Base-by-base conservation (phyloP, 2,797 vertebrate species). In the Trematomus bernacchii region DNA sequence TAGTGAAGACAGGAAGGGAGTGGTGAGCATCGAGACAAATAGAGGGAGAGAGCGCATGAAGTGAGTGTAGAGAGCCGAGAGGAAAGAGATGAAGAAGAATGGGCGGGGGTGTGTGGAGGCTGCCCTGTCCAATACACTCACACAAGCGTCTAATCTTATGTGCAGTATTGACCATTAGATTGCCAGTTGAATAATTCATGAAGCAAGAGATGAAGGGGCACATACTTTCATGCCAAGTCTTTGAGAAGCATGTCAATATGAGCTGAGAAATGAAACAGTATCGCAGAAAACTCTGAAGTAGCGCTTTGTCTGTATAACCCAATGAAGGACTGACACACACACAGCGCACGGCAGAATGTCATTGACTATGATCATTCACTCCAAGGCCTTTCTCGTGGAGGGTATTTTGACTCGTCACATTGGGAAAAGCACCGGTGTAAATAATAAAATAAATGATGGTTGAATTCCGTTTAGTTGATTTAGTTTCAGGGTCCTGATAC, bases 151-250 rank as follows among this genome's bases (percentile, higher is more conserved):
- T 84, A 80, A 90, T 89, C 87, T 80, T 83, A 84, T 79, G 81
- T 76, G 71, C 74, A 64, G 73, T 85, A 89, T 89, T 91, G 86
- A 91, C 87, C 83, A 86, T 71, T 85, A 87, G 75, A 80, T 85
- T 84, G 83, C 68, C 62, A 68, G 69, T 10, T 93, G 84, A 93
- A 92, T 90, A 87, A 92, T 91, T 84, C 84, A 93, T 87, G 72
- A 81, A 81, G 84, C 23, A 19, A 40, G 63, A 80, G 55, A 51
- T 76, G 37, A 74, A 75, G 50, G 77, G 37, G 80, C 77, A 69
- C 73, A 79, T 55, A 44, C 62, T 83, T 85, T 84, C 66, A 82
- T 80, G 79, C 59, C n/a, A 57, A 27, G 62, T 61, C 70, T 76
- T 50, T 73, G 72, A 63, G 55, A 74, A 80, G 77, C 40, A 46